Evolutionary conservation across 92 coral and sea anemone genomes (phyloP).

Genomic region (Zoanthus sociatus): DNA sequence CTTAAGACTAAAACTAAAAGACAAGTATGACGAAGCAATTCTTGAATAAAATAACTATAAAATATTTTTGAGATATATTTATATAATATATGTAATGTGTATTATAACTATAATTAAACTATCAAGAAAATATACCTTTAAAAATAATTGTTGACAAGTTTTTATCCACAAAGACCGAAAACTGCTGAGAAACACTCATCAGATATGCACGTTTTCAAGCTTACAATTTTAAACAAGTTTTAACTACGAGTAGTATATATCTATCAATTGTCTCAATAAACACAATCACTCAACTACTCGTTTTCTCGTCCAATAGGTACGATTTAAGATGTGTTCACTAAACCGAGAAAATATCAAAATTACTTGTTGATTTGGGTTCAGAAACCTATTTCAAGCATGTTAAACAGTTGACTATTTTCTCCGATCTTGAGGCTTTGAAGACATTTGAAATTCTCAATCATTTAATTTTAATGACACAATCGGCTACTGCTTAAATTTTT

Average conservation of each 20-base stretch:
- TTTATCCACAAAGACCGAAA: constrained; percentile 5
- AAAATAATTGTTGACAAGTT: not conserved
- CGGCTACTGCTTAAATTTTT: constrained; percentile 43
- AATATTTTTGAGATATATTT: too few species aligned
- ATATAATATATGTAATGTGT: too few species aligned
- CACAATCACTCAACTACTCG: not conserved
- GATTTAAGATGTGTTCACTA: constrained; percentile 18
- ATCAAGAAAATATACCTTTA: too few species aligned
- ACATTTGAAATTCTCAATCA: constrained; percentile 25
- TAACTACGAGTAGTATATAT: constrained; percentile 16
- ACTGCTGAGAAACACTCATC: constrained; percentile 33
- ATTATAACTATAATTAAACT: too few species aligned
- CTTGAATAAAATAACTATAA: too few species aligned
- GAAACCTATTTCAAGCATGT: not conserved
- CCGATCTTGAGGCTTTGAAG: constrained; percentile 23
- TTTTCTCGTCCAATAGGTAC: not conserved
- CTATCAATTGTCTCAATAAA: constrained; percentile 27
- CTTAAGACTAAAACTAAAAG: too few species aligned
- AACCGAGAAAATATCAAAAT: not conserved
- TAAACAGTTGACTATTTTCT: constrained; percentile 16
- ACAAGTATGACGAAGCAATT: too few species aligned
- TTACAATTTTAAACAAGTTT: constrained; percentile 49
- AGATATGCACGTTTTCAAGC: constrained; percentile 37
- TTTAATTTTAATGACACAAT: constrained; percentile 50
- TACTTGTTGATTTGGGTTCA: constrained; percentile 32